Evolutionary conservation across 37 sponge, comb jelly and placozoan species (phyloP).

Genomic region (Beroe forskalii): DNA sequence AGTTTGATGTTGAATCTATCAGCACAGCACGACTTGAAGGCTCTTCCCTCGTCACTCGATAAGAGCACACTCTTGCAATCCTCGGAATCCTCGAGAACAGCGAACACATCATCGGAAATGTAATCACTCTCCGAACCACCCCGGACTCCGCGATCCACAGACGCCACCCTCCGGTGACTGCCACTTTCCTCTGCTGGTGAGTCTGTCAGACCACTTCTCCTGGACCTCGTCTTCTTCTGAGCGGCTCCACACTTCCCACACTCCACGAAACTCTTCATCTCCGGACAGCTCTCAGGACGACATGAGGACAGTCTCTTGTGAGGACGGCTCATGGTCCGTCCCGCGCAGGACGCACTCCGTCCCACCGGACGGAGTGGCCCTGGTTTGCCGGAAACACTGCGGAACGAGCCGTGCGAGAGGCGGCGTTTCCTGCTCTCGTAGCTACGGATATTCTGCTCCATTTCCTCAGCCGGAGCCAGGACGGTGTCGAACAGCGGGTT

Average conservation of each 20-base stretch:
- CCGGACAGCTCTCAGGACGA: neutral
- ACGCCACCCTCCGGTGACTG: neutral
- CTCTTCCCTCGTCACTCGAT: neutral
- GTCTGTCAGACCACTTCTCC: neutral
- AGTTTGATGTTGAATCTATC: neutral
- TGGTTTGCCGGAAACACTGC: neutral
- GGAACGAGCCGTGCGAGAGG: neutral
- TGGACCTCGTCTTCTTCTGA: neutral
- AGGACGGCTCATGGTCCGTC: neutral
- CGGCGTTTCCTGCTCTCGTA: conserved; percentile 19
- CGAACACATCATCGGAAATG: neutral
- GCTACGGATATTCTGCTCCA: conserved; percentile 13
- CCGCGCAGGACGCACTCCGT: neutral
- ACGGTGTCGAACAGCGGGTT: conserved; percentile 13
- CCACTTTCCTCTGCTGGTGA: neutral
- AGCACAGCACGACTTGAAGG: neutral
- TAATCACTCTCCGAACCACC: neutral
- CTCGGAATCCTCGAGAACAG: too few relatives aligned
- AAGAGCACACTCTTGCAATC: neutral
- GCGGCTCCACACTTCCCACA: neutral
- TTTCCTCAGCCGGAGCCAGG: neutral
- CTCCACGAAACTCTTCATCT: neutral
- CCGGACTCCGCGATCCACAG: neutral
- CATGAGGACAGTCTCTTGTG: neutral
- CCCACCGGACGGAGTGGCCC: neutral